Percentiles rank a stretch among this genome's conserved stretches.
These are phyloP conservation scores for Cricetomys ansorgei DNA, from an alignment of 2,113 vertebrate genomes.

Conservation along the genomic window DNA sequence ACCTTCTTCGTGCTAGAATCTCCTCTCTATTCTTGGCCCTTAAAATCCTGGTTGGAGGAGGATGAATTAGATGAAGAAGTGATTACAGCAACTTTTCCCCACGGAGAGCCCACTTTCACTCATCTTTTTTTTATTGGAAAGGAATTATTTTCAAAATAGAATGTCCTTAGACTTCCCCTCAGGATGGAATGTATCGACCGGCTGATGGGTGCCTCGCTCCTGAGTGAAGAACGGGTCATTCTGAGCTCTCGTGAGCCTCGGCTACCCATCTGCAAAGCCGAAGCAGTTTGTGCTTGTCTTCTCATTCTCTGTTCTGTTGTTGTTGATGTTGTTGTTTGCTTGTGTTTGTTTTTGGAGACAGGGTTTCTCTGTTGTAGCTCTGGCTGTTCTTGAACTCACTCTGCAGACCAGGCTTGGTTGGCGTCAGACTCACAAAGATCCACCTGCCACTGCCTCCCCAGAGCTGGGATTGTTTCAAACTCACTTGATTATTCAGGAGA, in stretches of 20 bases:
- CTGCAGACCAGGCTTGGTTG: too few relatives aligned
- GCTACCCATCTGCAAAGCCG: slow-evolving; percentile 26
- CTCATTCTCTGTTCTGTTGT: too few relatives aligned
- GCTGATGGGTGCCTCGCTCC: background rate
- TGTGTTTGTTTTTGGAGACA: too few relatives aligned
- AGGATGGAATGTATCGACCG: background rate
- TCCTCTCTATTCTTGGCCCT: background rate
- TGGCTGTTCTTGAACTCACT: too few relatives aligned
- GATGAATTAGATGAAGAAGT: background rate
- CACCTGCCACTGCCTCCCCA: too few relatives aligned
- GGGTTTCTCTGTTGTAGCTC: too few relatives aligned
- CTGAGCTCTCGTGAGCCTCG: background rate
- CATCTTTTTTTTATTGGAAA: background rate
- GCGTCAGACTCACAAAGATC: too few relatives aligned
- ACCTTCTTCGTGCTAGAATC: background rate
- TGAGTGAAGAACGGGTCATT: slow-evolving; percentile 44
- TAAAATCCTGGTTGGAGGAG: background rate
- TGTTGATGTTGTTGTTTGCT: too few relatives aligned
- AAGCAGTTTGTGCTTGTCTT: too few relatives aligned
- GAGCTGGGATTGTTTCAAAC: too few relatives aligned
- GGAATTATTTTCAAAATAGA: slow-evolving; percentile 43
- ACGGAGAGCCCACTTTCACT: background rate
- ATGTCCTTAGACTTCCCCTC: background rate
- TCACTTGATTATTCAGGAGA: background rate
- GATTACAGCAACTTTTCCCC: background rate